Evolutionary conservation across 2,888 invertebrate species (phyloP).

Genomic region (Masnerella sp.): DNA sequence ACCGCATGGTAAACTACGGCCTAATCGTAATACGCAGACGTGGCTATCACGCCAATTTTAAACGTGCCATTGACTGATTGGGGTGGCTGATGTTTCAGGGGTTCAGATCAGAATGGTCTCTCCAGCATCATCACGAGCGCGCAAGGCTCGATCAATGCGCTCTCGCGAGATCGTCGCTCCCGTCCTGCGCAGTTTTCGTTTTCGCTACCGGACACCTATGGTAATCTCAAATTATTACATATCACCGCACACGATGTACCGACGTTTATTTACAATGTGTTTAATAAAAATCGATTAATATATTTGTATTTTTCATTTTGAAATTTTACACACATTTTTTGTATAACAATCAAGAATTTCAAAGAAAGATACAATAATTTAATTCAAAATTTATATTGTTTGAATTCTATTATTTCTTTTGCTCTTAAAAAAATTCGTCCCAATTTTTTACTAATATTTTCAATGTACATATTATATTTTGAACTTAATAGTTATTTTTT

Average conservation of each 20-base stretch:
- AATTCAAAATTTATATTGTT: too few species aligned
- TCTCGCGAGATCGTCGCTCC: constrained; percentile 62
- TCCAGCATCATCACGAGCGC: constrained; percentile 64
- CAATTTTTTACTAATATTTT: too few species aligned
- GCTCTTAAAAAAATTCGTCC: too few species aligned
- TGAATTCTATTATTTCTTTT: too few species aligned
- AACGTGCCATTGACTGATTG: constrained; percentile 64
- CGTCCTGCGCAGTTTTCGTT: constrained; percentile 64
- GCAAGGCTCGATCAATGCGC: constrained; percentile 64
- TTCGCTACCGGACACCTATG: constrained; percentile 16
- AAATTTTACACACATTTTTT: too few species aligned
- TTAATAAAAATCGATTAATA: too few species aligned
- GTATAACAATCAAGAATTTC: too few species aligned
- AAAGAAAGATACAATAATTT: too few species aligned
- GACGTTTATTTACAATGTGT: too few species aligned
- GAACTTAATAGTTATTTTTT: too few species aligned
- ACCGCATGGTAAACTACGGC: constrained; percentile 43
- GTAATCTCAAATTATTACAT: constrained; percentile 8
- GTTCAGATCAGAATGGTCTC: constrained; percentile 63
- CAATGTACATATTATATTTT: too few species aligned
- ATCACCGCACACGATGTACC: neutral
- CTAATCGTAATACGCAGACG: constrained; percentile 51
- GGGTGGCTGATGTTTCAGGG: constrained; percentile 65
- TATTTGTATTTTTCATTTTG: too few species aligned
- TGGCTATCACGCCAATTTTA: constrained; percentile 57